Percentiles rank a stretch among this genome's conserved stretches.
These are phyloP conservation scores for Clarias laeviceps DNA, from an alignment of 2,797 vertebrate genomes.

Conservation along the genomic window DNA sequence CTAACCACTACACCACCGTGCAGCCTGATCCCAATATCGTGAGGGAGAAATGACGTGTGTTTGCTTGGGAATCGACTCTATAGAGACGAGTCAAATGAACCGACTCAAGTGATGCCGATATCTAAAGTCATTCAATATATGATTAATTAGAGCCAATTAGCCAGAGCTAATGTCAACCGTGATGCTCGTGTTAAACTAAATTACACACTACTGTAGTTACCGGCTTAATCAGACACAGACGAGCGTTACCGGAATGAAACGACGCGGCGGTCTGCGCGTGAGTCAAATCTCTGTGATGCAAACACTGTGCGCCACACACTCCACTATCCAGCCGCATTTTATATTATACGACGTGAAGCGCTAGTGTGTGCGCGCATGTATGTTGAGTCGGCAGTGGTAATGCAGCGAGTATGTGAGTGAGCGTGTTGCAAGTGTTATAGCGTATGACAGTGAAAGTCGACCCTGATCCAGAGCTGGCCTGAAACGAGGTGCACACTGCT, in stretches of 20 bases:
- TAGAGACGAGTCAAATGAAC: background rate
- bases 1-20: too few relatives aligned
- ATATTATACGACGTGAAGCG: background rate
- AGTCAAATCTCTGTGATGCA: background rate
- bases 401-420: background rate
- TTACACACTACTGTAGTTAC: background rate
- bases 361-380: too few relatives aligned
- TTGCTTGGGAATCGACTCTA: background rate
- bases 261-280: background rate
- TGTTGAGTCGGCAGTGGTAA: background rate
- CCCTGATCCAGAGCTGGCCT: background rate
- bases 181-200: background rate
- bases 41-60: background rate
- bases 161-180: too few relatives aligned
- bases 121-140: background rate
- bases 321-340: background rate
- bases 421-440: background rate
- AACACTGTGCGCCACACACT: background rate
- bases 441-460: background rate
- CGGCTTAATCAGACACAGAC: background rate
- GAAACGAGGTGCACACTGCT: background rate
- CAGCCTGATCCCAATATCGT: background rate
- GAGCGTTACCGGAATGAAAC: background rate
- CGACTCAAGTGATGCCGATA: background rate
- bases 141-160: background rate